Conservation (phyloP, 1,140 invertebrate species). For the Heliconius melpomene region DNA sequence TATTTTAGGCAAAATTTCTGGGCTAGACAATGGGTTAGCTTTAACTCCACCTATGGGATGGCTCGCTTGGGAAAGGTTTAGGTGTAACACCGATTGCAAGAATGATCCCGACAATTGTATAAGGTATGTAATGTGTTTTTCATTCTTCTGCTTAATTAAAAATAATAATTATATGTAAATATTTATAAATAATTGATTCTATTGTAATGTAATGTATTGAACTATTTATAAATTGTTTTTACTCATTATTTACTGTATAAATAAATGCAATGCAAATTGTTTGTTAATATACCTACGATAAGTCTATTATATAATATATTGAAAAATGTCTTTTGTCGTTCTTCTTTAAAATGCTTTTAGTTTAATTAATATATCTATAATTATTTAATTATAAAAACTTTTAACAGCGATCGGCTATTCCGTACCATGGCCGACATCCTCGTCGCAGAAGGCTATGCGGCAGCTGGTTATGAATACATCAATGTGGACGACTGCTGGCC, state of each 20-base stretch:
- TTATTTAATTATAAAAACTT: not conserved
- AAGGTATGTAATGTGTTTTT: constrained; percentile 83
- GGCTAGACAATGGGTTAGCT: constrained; percentile 91
- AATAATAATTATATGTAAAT: not conserved
- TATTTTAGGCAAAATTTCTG: constrained; percentile 63
- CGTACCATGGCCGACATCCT: constrained; percentile 95
- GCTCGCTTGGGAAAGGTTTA: constrained; percentile 96
- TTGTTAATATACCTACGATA: not conserved
- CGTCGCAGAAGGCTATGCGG: constrained; percentile 93
- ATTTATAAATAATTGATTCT: not conserved
- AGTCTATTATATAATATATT: too few relatives aligned
- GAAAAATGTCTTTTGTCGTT: too few relatives aligned
- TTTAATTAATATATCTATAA: too few relatives aligned
- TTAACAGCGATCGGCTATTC: constrained; percentile 93
- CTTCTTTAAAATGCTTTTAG: too few relatives aligned
- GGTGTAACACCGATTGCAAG: constrained; percentile 96
- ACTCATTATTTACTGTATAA: not conserved
- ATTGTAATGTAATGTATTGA: not conserved
- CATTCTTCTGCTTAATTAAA: constrained; percentile 12
- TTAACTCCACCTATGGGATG: constrained; percentile 93
- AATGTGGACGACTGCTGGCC: constrained; percentile 98
- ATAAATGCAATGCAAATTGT: not conserved
- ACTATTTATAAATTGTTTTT: constrained; percentile 1
- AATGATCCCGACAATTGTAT: constrained; percentile 96
- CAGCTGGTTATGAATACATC: constrained; percentile 94